phyloP scores from a whole-genome alignment of 53 echinoderm and acorn worm species.

The Hippasteria phrygiana region DNA sequence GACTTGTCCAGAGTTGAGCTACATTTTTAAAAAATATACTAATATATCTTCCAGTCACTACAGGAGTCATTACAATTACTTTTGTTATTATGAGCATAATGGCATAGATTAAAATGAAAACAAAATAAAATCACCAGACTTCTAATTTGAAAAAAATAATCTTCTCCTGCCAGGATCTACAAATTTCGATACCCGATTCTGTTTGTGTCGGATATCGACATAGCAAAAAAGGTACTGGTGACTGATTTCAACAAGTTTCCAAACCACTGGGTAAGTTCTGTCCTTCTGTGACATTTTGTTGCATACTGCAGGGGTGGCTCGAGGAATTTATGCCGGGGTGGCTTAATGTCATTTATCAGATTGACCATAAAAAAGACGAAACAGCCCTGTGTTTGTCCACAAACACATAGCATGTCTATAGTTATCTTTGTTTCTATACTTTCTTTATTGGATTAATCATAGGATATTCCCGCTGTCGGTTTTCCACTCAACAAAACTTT shows the following conservation, averaged over 20 bases:
- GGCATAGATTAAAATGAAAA: not conserved
- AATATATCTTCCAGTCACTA: no score
- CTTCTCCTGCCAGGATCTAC: conserved; percentile 14
- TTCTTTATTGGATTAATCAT: not conserved
- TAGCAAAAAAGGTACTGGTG: conserved; percentile 27
- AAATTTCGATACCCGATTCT: conserved; percentile 30
- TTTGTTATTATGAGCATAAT: no score
- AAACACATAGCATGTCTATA: not conserved
- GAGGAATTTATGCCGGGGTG: no score
- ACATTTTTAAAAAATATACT: no score
- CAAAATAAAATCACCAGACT: not conserved
- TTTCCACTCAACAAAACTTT: conserved; percentile 8
- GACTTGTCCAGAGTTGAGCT: no score
- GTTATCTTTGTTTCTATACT: not conserved
- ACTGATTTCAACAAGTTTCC: conserved; percentile 40
- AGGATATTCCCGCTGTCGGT: conserved; percentile 30
- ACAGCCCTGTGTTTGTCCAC: no score
- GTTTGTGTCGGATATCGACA: conserved; percentile 14
- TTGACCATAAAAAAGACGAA: not conserved
- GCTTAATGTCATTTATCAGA: no score
- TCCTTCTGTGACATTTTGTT: not conserved
- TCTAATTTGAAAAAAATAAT: not conserved
- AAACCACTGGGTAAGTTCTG: conserved; percentile 25
- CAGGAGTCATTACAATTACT: no score
- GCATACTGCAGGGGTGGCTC: not conserved